These are phyloP conservation scores for Perca fluviatilis DNA, from an alignment of 2,113 vertebrate species.

Conservation along the genomic window DNA sequence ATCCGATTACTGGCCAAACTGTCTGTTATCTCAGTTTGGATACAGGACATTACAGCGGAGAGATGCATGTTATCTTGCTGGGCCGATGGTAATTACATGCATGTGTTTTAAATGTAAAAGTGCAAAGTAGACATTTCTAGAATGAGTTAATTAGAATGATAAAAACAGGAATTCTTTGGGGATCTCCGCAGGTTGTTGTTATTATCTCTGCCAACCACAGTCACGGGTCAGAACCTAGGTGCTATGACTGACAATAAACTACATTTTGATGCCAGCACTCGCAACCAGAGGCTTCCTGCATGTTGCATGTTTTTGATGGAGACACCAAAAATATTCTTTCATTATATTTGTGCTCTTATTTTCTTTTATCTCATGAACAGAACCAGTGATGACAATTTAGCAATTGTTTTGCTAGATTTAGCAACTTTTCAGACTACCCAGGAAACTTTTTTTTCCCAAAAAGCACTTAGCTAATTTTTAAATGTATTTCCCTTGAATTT, in stretches of 20 bases:
- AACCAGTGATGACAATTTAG: background rate
- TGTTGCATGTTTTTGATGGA: background rate
- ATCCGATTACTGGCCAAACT: conserved; percentile 64
- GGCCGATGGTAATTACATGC: conserved; percentile 43
- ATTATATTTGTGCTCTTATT: background rate
- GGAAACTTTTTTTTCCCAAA: no score
- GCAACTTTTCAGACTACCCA: background rate
- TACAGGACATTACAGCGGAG: conserved; percentile 57
- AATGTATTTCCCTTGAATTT: background rate
- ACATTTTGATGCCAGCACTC: background rate
- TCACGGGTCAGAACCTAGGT: background rate
- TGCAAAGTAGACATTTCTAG: background rate
- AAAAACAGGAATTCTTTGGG: background rate
- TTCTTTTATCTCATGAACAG: background rate
- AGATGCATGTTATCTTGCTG: conserved; percentile 51
- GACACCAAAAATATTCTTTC: background rate
- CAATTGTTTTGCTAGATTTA: no score
- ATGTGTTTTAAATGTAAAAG: background rate
- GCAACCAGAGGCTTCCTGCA: background rate
- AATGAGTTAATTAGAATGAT: background rate
- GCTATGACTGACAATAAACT: background rate
- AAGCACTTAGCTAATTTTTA: no score
- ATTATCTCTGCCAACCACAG: background rate
- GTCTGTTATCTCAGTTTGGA: conserved; percentile 55
- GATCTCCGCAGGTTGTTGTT: background rate